A percentile compares a stretch with the other conserved stretches of the same genome.
Evolutionary conservation across 2,888 invertebrate genomes (phyloP).

Genomic region (Aleiodes leptofemur): DNA sequence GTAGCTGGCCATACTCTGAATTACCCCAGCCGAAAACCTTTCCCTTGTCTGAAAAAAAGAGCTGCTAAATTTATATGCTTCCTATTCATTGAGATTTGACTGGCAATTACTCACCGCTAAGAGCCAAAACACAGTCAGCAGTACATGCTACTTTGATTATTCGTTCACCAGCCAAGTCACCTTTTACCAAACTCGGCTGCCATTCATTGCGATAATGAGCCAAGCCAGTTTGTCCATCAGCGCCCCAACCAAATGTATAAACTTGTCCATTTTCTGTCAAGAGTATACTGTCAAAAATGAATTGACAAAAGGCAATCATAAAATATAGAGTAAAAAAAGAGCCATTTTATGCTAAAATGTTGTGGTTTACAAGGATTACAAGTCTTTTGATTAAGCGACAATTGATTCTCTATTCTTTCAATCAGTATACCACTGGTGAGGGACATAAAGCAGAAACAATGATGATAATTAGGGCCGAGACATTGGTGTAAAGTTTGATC

Average conservation of each 20-base stretch:
- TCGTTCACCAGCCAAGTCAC: slow-evolving; percentile 88
- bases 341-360: too few species aligned
- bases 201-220: slow-evolving; percentile 82
- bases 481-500: too few species aligned
- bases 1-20: slow-evolving; percentile 92
- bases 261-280: slow-evolving; percentile 88
- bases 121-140: slow-evolving; percentile 92
- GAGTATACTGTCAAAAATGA: slow-evolving; percentile 80
- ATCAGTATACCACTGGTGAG: too few species aligned
- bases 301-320: slow-evolving; percentile 21
- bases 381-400: too few species aligned
- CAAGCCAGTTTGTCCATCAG: slow-evolving; percentile 95
- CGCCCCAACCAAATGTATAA: slow-evolving; percentile 94
- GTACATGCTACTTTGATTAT: slow-evolving; percentile 88
- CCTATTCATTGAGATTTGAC: not conserved
- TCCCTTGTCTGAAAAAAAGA: slow-evolving; percentile 83
- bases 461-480: too few species aligned
- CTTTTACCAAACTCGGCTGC: slow-evolving; percentile 81
- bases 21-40: slow-evolving; percentile 98
- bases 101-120: slow-evolving; percentile 81
- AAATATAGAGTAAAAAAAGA: not conserved
- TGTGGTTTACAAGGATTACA: too few species aligned
- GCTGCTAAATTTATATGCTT: not conserved
- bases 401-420: too few species aligned
- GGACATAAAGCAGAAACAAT: too few species aligned